Conservation (phyloP, 2,888 invertebrate species). For the Ellobium chinense region DNA sequence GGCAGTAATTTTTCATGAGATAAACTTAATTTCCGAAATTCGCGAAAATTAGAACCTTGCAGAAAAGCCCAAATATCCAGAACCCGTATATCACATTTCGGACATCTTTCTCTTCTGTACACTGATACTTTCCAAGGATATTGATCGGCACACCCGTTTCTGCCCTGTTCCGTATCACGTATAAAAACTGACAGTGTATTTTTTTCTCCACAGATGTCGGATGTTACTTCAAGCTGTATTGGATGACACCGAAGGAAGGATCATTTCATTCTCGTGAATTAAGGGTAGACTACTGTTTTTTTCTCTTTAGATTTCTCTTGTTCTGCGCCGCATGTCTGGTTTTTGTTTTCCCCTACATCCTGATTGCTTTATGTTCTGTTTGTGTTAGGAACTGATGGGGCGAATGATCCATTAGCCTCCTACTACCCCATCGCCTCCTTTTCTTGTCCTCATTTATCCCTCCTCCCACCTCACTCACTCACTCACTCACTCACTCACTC, state of each 20-base stretch:
- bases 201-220: slow-evolving; percentile 32
- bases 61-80: too few species aligned
- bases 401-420: background rate
- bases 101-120: too few species aligned
- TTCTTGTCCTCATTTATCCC: background rate
- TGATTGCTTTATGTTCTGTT: background rate
- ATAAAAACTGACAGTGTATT: background rate
- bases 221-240: slow-evolving; percentile 45
- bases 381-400: too few species aligned
- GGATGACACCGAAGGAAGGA: slow-evolving; percentile 27
- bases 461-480: background rate
- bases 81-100: too few species aligned
- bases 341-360: background rate
- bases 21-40: too few species aligned
- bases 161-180: too few species aligned
- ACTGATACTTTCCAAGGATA: too few species aligned
- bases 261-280: background rate
- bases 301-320: background rate
- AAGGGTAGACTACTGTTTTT: background rate
- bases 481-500: background rate
- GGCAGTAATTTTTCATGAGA: too few species aligned
- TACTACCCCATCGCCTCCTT: background rate
- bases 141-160: too few species aligned
- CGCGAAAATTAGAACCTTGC: too few species aligned
- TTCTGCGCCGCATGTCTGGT: background rate